phyloP scores from a whole-genome alignment of 2,113 vertebrate genomes.

The Ictalurus furcatus region DNA sequence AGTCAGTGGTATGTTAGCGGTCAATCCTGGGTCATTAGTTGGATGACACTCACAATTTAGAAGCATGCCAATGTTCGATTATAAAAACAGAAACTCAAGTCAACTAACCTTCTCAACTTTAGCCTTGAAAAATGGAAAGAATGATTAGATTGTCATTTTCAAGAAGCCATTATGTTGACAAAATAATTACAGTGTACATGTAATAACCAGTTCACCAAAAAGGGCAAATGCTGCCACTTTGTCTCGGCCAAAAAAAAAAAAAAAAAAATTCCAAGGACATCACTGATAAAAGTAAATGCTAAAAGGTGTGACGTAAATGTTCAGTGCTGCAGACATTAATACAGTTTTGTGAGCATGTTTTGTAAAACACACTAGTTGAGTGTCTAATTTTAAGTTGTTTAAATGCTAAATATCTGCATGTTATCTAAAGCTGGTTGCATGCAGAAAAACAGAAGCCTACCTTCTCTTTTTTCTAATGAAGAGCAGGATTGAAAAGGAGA shows the following conservation, averaged over 20 bases:
- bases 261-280: not conserved
- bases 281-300: not conserved
- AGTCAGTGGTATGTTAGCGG: not conserved
- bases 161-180: not conserved
- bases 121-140: constrained; percentile 60
- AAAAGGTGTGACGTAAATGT: not conserved
- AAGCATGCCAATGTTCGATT: constrained; percentile 56
- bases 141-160: not conserved
- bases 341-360: not conserved
- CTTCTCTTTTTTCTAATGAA: constrained; percentile 81
- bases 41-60: constrained; percentile 20
- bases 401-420: constrained; percentile 25
- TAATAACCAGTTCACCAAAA: not conserved
- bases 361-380: not conserved
- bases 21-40: not conserved
- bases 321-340: not conserved
- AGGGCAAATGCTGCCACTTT: not conserved
- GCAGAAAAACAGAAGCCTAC: constrained; percentile 71
- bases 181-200: not conserved
- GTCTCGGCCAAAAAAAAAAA: too few species aligned
- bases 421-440: constrained; percentile 59
- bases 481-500: constrained; percentile 52
- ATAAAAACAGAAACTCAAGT: constrained; percentile 40
- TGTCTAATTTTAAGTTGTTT: not conserved
- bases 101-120: constrained; percentile 74